phyloP scores from a whole-genome alignment of 2,113 vertebrate genomes.

The Lepus americanus region DNA sequence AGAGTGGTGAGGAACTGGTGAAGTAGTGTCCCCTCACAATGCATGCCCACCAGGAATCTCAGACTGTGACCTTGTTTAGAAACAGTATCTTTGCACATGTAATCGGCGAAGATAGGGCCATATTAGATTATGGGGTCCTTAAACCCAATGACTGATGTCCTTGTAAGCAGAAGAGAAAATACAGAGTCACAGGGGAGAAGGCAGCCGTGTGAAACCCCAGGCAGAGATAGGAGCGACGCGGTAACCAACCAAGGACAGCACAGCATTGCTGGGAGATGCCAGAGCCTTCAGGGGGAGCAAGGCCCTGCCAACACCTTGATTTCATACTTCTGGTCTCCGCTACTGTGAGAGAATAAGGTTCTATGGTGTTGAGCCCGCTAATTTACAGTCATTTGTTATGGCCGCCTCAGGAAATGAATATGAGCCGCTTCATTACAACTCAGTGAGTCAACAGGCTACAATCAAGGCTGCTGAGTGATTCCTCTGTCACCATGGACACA shows the following conservation, averaged over 20 bases:
- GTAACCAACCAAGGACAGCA: background rate
- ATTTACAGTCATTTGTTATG: background rate
- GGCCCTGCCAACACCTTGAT: background rate
- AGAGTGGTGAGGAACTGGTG: background rate
- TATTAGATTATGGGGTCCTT: background rate
- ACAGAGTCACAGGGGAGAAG: background rate
- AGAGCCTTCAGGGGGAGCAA: background rate
- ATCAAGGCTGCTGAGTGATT: background rate
- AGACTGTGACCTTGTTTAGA: conserved; percentile 4
- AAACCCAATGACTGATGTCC: background rate
- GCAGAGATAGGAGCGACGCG: background rate
- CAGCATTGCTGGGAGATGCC: background rate
- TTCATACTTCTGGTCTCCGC: conserved; percentile 3
- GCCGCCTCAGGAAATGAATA: background rate
- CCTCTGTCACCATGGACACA: background rate
- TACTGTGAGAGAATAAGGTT: background rate
- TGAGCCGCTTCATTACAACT: background rate
- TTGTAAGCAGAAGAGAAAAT: background rate
- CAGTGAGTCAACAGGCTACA: background rate
- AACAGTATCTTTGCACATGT: background rate
- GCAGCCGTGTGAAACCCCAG: background rate
- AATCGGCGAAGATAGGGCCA: background rate
- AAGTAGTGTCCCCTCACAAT: background rate
- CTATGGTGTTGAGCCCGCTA: background rate
- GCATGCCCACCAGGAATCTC: background rate